Base-by-base conservation (phyloP, 2,113 vertebrate species). In the Lagopus leucura region DNA sequence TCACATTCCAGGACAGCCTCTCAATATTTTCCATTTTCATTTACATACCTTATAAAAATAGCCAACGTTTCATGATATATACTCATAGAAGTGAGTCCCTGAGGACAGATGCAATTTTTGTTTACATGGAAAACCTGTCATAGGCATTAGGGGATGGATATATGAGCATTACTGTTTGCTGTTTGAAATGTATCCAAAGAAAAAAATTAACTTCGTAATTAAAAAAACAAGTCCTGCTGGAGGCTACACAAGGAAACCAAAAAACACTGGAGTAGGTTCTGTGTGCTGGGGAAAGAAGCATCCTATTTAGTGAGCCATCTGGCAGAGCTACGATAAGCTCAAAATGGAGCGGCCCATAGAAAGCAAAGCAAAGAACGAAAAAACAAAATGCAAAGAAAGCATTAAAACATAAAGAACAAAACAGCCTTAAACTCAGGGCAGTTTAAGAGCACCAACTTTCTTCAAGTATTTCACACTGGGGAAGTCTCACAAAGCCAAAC, bases 21-120 rank as follows among this genome's bases (percentile, higher is more conserved):
- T 91, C 70, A 61, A 71, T 84, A 94, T 94, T 97, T 94, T 97
- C 96, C 95, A 79, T 86, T 88, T 97, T 96, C 91, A 95, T 92
- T 93, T 95, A 90, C 79, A 87, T 89, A 93, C 94, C 81, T 93
- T 96, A 83, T 93, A 93, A 95, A 94, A 94, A 94, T 47, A 95
- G 78, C 82, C 81, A 88, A 43, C 0, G 0, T 90, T 96, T 89
- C 90, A 90, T 52, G 42, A 92, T 77, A 82, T 78, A 84, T 50
- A 89, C 78, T 86, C 54, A 88, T 3, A 78, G 57, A 84, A 83
- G 67, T 92, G n/a, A 81, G 89, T 71, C 94, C 86, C 91, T 27
- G n/a, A 90, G 88, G 94, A 96, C 52, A 96, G 74, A 94, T 91
- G 80, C 94, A 85, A 55, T 92, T 96, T 94, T 93, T 97, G 92